Evolutionary conservation across 2,797 vertebrate species (phyloP).

Genomic region (Serranus cabrilla): DNA sequence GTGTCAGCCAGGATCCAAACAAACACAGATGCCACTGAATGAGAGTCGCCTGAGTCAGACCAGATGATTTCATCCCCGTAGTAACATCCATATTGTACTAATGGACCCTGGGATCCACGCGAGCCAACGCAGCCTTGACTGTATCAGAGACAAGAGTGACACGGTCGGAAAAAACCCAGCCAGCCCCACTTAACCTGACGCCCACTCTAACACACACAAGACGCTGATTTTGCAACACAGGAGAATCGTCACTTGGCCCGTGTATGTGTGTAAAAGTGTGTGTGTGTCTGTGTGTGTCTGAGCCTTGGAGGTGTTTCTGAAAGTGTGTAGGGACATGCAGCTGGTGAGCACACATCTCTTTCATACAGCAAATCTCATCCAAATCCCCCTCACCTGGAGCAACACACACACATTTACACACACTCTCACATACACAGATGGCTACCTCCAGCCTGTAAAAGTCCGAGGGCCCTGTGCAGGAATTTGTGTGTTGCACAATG

Average conservation of each 20-base stretch:
- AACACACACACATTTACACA: constrained; percentile 46
- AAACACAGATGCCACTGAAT: constrained; percentile 64
- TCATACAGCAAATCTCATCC: constrained; percentile 76
- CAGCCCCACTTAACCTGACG: constrained; percentile 44
- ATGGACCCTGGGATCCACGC: constrained; percentile 26
- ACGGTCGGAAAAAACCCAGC: constrained; percentile 47
- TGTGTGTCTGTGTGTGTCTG: constrained; percentile 37
- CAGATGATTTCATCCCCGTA: constrained; percentile 49
- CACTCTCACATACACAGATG: constrained; percentile 68
- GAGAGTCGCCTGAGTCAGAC: constrained; percentile 58
- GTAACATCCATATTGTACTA: constrained; percentile 42
- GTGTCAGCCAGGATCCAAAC: constrained; percentile 56
- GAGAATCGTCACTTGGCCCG: constrained; percentile 58
- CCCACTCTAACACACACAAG: constrained; percentile 52
- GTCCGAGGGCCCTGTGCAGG: constrained; percentile 84
- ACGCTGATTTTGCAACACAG: constrained; percentile 65
- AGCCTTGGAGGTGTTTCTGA: constrained; percentile 51
- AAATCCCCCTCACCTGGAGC: constrained; percentile 84
- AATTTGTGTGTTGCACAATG: constrained; percentile 88
- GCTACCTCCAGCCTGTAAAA: constrained; percentile 83
- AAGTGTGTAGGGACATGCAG: constrained; percentile 76
- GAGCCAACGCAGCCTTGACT: constrained; percentile 6
- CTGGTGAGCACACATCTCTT: constrained; percentile 76
- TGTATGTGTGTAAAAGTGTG: constrained; percentile 25
- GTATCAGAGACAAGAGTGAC: constrained; percentile 48